Evolutionary conservation across 2,797 vertebrate species (phyloP), one percentile per base, ranked within the genome.

Genomic region (Pseudochirops corinnae): DNA sequence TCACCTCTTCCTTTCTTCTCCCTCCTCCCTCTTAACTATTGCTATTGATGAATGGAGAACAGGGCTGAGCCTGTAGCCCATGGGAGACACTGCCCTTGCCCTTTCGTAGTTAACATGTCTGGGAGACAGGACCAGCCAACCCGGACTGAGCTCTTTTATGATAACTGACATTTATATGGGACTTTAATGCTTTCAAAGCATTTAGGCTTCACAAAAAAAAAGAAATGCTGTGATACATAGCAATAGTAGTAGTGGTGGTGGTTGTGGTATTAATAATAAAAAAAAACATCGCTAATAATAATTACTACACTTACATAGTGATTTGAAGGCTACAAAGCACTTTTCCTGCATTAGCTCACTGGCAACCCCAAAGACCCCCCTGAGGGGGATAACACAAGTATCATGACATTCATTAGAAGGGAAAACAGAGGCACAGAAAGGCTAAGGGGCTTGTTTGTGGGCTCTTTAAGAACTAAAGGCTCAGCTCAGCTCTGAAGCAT

Each of bases 1-100:
- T 28, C 0, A 1, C 52, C 0, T 92, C 26, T n/a, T 62, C 39
- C 21, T 5, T 60, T 53, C 91, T 91, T 55, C 58, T 82, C 91
- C 26, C 7, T 56, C 52, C 91, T 91, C 56, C 58, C 60, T 87
- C 12, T 56, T 4, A 53, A 3, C 39, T 95, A 52, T 56, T n/a
- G 55, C 13, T 56, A 24, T 1, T n/a, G 91, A 94, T 90, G 55
- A 91, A 91, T 57, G 50, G 0, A 13, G 55, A 91, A 56, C 1
- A 0, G 0, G 16, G 39, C 26, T 82, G 31, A 53, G 31, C 62
- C 0, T 46, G 7, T 55, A 18, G 21, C 50, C 33, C 0, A 5
- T 10, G 90, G 3, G 31, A 96, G 57, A 90, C 31, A n/a, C 24
- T 50, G 11, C 56, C 94, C 53, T 26, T 0, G 0, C 0, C 9